These are phyloP conservation scores for Cerastis rubricosa DNA, from an alignment of 2,888 invertebrate species.

Conservation along the genomic window DNA sequence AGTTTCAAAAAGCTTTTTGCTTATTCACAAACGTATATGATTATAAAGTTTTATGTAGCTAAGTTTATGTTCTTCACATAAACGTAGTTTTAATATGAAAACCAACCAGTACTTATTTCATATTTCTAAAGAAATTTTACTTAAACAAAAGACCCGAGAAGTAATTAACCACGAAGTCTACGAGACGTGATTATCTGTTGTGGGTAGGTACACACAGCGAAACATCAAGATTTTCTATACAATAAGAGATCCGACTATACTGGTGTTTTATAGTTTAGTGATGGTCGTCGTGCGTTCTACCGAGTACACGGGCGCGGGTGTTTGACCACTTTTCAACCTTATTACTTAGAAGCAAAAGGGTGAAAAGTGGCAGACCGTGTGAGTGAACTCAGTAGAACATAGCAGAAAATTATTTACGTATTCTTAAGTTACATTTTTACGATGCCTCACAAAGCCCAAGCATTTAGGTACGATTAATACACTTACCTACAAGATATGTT, in stretches of 20 bases:
- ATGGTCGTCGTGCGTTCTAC: too few species aligned
- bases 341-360: too few species aligned
- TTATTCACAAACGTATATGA: neutral
- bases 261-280: too few species aligned
- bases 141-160: neutral
- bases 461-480: neutral
- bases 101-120: neutral
- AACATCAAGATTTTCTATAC: too few species aligned
- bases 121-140: neutral
- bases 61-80: neutral
- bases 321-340: too few species aligned
- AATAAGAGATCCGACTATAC: too few species aligned
- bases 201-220: too few species aligned
- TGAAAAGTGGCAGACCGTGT: too few species aligned
- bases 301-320: too few species aligned
- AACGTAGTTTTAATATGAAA: neutral
- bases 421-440: neutral
- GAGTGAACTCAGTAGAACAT: too few species aligned
- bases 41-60: conserved; percentile 1
- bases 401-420: neutral
- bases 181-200: neutral
- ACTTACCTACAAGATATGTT: neutral
- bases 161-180: neutral
- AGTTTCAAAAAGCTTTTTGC: neutral
- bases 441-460: neutral